Conservation (phyloP, 2,113 vertebrate species). For the Gracilinanus agilis region DNA sequence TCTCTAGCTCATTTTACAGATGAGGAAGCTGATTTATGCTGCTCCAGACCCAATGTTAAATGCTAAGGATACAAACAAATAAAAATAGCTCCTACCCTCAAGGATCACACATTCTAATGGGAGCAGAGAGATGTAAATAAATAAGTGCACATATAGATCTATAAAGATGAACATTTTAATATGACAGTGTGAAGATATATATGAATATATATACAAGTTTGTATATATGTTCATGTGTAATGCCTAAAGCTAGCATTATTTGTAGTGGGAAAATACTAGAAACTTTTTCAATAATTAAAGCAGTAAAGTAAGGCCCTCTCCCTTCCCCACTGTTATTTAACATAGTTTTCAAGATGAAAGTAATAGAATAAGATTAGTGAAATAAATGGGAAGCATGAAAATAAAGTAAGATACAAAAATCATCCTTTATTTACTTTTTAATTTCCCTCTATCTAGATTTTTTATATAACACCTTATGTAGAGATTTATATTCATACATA, state of each 20-base stretch:
- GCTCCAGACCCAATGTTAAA: background rate
- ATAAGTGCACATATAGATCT: background rate
- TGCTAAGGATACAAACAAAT: background rate
- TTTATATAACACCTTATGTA: background rate
- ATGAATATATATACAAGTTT: no score
- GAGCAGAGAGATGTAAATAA: background rate
- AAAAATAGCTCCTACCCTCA: background rate
- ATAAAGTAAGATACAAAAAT: background rate
- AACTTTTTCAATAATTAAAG: background rate
- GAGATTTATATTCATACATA: no score
- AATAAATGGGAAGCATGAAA: background rate
- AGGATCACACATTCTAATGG: background rate
- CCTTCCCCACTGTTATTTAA: background rate
- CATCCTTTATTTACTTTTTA: background rate
- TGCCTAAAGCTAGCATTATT: background rate
- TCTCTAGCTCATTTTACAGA: no score
- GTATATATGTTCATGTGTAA: background rate
- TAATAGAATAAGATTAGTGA: background rate
- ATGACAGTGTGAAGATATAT: background rate
- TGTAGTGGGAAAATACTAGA: background rate
- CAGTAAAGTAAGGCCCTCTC: background rate
- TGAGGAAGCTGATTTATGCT: background rate
- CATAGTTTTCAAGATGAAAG: background rate
- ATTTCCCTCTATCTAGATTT: background rate
- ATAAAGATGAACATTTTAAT: no score